Percentiles rank a stretch among this genome's conserved stretches.
Evolutionary conservation across 2,888 invertebrate species (phyloP).

Genomic region (Drosophila hamatofila): DNA sequence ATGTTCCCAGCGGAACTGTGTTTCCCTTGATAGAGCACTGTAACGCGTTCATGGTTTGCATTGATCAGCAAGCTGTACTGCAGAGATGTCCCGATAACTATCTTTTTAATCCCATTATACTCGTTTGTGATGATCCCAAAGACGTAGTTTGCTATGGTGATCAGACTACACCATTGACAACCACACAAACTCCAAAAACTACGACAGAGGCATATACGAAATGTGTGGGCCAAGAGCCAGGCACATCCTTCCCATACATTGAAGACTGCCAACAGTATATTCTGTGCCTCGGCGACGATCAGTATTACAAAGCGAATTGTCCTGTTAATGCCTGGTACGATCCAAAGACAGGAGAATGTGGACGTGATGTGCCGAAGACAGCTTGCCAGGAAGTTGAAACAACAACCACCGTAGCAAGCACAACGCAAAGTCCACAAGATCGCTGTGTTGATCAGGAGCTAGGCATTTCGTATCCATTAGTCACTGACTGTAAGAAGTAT

Average conservation of each 20-base stretch:
- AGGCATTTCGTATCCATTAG: slow-evolving; percentile 55
- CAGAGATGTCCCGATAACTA: slow-evolving; percentile 48
- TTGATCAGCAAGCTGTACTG: slow-evolving; percentile 19
- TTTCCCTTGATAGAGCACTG: slow-evolving; percentile 59
- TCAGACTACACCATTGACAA: background rate
- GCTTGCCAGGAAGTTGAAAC: slow-evolving; percentile 49
- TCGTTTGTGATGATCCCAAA: slow-evolving; percentile 60
- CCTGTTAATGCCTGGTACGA: slow-evolving; percentile 67
- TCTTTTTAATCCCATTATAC: slow-evolving; percentile 54
- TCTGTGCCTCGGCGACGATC: slow-evolving; percentile 57
- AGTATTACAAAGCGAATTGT: slow-evolving; percentile 49
- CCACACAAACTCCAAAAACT: background rate
- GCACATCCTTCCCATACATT: slow-evolving; percentile 33
- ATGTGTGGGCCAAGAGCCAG: slow-evolving; percentile 26
- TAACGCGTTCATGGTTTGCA: slow-evolving; percentile 59
- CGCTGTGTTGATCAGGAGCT: slow-evolving; percentile 44
- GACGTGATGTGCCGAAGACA: slow-evolving; percentile 56
- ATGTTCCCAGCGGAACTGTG: slow-evolving; percentile 29
- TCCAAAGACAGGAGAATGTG: slow-evolving; percentile 63
- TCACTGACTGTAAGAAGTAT: slow-evolving; percentile 61
- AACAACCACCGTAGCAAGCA: slow-evolving; percentile 31
- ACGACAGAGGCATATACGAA: background rate
- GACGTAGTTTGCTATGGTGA: slow-evolving; percentile 49
- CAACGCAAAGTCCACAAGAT: slow-evolving; percentile 28
- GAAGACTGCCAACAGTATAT: slow-evolving; percentile 60